phyloP scores from a whole-genome alignment of 1,140 invertebrate genomes.

The Dufourea novaeangliae region DNA sequence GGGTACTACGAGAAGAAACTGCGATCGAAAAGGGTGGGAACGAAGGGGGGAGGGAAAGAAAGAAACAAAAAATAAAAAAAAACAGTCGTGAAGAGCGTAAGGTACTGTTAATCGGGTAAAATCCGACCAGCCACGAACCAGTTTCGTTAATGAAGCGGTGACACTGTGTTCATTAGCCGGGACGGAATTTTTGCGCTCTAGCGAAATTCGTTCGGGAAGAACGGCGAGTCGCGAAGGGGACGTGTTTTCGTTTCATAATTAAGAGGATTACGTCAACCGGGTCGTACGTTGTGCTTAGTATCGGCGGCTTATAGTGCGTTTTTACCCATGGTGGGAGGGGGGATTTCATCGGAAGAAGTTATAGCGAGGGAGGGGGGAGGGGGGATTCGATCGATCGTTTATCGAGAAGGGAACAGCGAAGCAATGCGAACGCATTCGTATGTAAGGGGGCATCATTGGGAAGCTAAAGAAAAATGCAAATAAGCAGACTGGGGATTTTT shows the following conservation, averaged over 20 bases:
- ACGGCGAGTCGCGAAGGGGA: no score
- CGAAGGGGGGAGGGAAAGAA: not conserved
- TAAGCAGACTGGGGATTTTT: no score
- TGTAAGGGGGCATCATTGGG: no score
- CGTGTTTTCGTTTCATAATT: not conserved
- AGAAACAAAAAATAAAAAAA: not conserved
- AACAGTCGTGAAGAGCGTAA: slow-evolving; percentile 15
- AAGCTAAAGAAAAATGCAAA: no score
- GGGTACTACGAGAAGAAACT: no score
- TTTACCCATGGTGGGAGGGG: no score
- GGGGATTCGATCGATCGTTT: no score
- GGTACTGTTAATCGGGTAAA: slow-evolving; percentile 58
- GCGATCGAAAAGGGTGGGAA: not conserved
- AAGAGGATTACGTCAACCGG: not conserved
- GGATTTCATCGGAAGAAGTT: no score
- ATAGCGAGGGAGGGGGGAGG: no score
- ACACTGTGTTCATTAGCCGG: slow-evolving; percentile 46
- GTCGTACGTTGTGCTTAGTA: not conserved
- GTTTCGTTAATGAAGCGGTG: slow-evolving; percentile 60
- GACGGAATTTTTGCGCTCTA: slow-evolving; percentile 5
- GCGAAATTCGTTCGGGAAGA: slow-evolving; percentile 36
- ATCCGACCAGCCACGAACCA: slow-evolving; percentile 50
- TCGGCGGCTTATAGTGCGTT: no score
- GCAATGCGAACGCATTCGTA: no score
- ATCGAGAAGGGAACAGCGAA: no score